Percentiles rank a stretch among this genome's conserved stretches.
Conservation (phyloP, 2,888 invertebrate species). For the Ischnura elegans region DNA sequence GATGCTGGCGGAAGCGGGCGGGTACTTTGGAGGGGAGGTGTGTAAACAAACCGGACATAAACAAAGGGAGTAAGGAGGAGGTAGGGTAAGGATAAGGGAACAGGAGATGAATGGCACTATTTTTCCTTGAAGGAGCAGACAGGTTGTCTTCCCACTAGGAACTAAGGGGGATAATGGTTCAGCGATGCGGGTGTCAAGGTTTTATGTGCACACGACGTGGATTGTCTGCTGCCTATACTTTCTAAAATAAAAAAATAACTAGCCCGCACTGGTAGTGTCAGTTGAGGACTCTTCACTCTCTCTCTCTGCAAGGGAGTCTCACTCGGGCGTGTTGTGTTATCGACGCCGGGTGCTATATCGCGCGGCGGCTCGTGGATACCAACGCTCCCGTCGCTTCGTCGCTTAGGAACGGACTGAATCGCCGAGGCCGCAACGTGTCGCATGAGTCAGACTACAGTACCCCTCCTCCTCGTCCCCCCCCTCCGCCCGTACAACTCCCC, state of each 20-base stretch:
- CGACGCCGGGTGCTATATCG: background rate
- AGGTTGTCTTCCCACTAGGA: background rate
- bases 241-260: background rate
- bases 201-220: background rate
- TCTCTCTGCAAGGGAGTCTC: background rate
- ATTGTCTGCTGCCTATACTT: no score
- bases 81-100: background rate
- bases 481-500: background rate
- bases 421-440: slow-evolving; percentile 65
- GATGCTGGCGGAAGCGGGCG: background rate
- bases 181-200: background rate
- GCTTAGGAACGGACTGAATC: slow-evolving; percentile 67
- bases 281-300: background rate
- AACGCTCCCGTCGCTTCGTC: slow-evolving; percentile 62
- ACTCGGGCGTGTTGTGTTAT: background rate
- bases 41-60: background rate
- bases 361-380: background rate
- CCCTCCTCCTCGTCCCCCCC: background rate
- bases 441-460: slow-evolving; percentile 47
- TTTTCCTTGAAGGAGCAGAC: background rate
- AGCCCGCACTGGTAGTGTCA: background rate
- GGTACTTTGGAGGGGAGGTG: background rate
- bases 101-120: background rate
- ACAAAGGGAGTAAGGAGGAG: background rate
- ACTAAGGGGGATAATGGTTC: background rate